Conservation (phyloP, 2,888 invertebrate genomes). For the Watsonalla binaria region DNA sequence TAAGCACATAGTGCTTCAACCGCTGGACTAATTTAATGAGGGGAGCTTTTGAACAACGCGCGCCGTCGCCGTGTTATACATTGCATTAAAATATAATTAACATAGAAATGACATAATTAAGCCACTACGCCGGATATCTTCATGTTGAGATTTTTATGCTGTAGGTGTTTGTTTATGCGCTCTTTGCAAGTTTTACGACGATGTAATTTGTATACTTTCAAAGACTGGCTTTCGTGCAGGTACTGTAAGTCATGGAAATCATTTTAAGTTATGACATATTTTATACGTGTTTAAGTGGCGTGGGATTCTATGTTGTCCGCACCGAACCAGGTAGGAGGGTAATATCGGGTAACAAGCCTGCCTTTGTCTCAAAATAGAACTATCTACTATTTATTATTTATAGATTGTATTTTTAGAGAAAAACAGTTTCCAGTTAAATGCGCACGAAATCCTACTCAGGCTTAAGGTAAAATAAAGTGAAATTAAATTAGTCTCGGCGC, state of each 20-base stretch:
- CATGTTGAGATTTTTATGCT: slow-evolving; percentile 5
- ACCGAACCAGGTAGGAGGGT: no score
- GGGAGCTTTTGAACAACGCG: slow-evolving; percentile 50
- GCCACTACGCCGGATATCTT: slow-evolving; percentile 27
- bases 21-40: slow-evolving; percentile 75
- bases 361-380: no score
- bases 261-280: no score
- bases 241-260: no score
- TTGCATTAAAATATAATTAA: slow-evolving; percentile 38
- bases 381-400: no score
- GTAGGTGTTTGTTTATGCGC: not conserved
- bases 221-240: no score
- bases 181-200: not conserved
- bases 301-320: no score
- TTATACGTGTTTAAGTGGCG: no score
- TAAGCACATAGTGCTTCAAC: slow-evolving; percentile 69
- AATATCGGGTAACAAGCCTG: no score
- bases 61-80: slow-evolving; percentile 23
- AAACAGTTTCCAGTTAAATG: not conserved
- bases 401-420: not conserved
- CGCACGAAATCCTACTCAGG: not conserved
- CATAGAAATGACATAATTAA: slow-evolving; percentile 41
- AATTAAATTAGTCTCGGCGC: not conserved
- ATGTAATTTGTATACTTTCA: not conserved
- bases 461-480: not conserved